Evolutionary conservation across 1,140 invertebrate genomes (phyloP).

Genomic region (Hirudo medicinalis): DNA sequence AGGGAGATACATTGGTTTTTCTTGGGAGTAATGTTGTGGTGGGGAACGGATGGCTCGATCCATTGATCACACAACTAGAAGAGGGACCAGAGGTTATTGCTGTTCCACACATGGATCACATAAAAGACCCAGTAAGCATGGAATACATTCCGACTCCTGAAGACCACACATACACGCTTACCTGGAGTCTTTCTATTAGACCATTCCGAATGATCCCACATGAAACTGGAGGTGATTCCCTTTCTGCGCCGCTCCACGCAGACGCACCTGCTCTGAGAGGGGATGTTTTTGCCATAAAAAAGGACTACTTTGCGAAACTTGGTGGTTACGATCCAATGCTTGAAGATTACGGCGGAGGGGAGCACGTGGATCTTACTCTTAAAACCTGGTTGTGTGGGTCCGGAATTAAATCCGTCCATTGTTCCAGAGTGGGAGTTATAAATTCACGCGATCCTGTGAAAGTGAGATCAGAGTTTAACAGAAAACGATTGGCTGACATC

Average conservation of each 20-base stretch:
- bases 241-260: neutral
- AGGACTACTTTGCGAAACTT: constrained; percentile 12
- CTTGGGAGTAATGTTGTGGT: constrained; percentile 14
- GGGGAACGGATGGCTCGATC: constrained; percentile 19
- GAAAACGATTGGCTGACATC: constrained; percentile 19
- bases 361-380: constrained; percentile 22
- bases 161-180: constrained; percentile 5
- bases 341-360: constrained; percentile 19
- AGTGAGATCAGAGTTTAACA: constrained; percentile 16
- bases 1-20: constrained; percentile 17
- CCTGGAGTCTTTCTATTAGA: constrained; percentile 18
- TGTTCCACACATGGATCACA: constrained; percentile 21
- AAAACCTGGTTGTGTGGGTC: constrained; percentile 20
- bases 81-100: constrained; percentile 11
- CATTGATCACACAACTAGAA: constrained; percentile 11
- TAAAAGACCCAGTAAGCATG: constrained; percentile 22
- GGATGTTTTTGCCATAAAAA: constrained; percentile 18
- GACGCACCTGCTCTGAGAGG: constrained; percentile 20
- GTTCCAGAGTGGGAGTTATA: constrained; percentile 21
- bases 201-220: neutral
- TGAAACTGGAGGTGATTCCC: too few species aligned
- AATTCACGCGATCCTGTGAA: constrained; percentile 20
- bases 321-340: constrained; percentile 22
- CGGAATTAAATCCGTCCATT: constrained; percentile 5
- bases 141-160: constrained; percentile 11